These are phyloP conservation scores for Peromyscus maniculatus DNA, from an alignment of 2,113 vertebrate species.

Conservation along the genomic window DNA sequence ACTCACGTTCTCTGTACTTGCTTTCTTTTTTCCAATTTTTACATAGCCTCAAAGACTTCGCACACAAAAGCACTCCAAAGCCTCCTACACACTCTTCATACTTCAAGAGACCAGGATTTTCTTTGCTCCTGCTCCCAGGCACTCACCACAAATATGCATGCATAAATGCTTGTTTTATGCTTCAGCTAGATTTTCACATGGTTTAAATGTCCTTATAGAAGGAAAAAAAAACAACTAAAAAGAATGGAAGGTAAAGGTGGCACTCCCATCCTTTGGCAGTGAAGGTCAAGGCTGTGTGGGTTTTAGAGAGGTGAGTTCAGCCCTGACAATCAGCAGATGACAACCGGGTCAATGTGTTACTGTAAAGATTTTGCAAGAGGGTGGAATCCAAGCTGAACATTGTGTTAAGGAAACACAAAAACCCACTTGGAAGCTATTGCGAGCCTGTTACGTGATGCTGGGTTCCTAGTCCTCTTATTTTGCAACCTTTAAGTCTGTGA, in stretches of 20 bases:
- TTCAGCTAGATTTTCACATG: not conserved
- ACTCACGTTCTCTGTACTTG: not conserved
- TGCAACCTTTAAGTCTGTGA: not conserved
- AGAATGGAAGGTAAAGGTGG: not conserved
- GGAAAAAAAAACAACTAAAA: not conserved
- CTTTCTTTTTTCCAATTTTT: not conserved
- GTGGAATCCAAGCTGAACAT: not conserved
- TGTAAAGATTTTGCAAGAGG: not conserved
- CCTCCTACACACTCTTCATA: not conserved
- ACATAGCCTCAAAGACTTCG: not conserved
- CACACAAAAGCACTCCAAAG: slow-evolving; percentile 20
- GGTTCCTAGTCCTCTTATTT: not conserved
- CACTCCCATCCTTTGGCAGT: not conserved
- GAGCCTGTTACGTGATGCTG: not conserved
- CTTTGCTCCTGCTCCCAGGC: not conserved
- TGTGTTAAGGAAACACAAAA: not conserved
- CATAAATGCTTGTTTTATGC: not conserved
- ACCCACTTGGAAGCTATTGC: not conserved
- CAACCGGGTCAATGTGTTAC: not conserved
- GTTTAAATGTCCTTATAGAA: not conserved
- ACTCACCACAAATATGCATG: not conserved
- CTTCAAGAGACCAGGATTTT: not conserved
- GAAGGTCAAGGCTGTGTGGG: not conserved
- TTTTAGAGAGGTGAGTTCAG: not conserved
- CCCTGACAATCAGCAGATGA: not conserved